These are phyloP conservation scores for Ondatra zibethicus DNA, from an alignment of 2,113 vertebrate genomes.

Conservation along the genomic window DNA sequence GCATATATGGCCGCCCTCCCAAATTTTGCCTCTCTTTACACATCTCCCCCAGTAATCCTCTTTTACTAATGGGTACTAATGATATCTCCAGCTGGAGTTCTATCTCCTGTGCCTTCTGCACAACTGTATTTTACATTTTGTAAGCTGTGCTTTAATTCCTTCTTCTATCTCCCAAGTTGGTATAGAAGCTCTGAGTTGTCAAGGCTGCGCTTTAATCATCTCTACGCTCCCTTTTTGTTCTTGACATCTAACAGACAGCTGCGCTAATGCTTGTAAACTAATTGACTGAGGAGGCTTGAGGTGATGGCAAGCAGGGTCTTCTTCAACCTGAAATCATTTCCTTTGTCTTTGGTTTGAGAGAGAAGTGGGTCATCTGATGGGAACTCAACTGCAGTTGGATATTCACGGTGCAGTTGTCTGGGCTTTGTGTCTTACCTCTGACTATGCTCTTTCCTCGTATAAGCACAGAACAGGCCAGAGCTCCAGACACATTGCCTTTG, in stretches of 20 bases:
- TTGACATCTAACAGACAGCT: conserved; percentile 42
- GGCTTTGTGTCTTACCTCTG: background rate
- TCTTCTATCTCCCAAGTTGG: background rate
- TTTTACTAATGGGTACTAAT: background rate
- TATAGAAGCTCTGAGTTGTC: background rate
- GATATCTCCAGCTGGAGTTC: background rate
- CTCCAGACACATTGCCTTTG: background rate
- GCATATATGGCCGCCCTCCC: background rate
- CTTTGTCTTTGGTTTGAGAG: conserved; percentile 15
- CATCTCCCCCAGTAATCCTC: background rate
- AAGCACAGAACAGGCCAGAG: background rate
- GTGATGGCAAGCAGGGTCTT: background rate
- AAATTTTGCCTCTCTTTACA: background rate
- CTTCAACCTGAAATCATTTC: background rate
- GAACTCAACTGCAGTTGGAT: background rate
- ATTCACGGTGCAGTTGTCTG: background rate
- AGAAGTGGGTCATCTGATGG: background rate
- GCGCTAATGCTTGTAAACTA: conserved; percentile 26
- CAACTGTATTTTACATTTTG: background rate
- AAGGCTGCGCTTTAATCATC: conserved; percentile 44
- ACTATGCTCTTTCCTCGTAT: background rate
- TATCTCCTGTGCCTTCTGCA: background rate
- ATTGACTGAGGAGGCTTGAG: conserved; percentile 24
- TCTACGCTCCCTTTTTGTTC: background rate
- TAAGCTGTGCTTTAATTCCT: conserved; percentile 50